These are phyloP conservation scores for Pelecanoides urinatrix DNA, from an alignment of 2,113 vertebrate genomes.

Conservation along the genomic window DNA sequence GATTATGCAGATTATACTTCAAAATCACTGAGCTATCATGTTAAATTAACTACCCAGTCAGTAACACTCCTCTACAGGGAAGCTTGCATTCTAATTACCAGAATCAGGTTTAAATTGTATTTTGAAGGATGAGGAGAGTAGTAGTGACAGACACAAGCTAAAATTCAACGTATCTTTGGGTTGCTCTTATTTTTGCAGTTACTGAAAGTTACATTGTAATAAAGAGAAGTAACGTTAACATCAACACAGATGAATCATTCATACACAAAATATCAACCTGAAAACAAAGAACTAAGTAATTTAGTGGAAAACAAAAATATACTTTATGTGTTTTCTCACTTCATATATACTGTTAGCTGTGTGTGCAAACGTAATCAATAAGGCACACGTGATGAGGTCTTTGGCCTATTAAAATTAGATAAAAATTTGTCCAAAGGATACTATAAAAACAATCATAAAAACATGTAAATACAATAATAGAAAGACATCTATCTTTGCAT, in stretches of 20 bases:
- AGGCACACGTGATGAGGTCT: neutral
- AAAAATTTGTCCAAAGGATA: neutral
- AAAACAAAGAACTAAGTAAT: conserved; percentile 2
- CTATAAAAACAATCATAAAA: neutral
- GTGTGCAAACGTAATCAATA: neutral
- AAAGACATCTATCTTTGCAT: neutral
- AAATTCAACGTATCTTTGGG: neutral
- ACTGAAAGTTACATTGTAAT: neutral
- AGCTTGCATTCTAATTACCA: conserved; percentile 27
- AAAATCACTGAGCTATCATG: neutral
- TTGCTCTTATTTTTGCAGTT: neutral
- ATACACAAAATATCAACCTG: neutral
- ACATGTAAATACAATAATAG: neutral
- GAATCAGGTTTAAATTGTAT: neutral
- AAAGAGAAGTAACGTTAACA: neutral
- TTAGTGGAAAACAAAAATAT: neutral
- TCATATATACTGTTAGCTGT: neutral
- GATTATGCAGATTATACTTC: conserved; percentile 4
- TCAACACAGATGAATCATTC: neutral
- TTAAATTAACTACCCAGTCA: conserved; percentile 13
- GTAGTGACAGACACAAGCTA: neutral
- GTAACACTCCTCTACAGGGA: neutral
- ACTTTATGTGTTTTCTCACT: neutral
- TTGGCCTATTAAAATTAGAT: neutral
- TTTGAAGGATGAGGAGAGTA: conserved; percentile 12